Evolutionary conservation across 2,888 invertebrate species (phyloP), one percentile per base, ranked within the genome.

Genomic region (Calephelis perditalis): DNA sequence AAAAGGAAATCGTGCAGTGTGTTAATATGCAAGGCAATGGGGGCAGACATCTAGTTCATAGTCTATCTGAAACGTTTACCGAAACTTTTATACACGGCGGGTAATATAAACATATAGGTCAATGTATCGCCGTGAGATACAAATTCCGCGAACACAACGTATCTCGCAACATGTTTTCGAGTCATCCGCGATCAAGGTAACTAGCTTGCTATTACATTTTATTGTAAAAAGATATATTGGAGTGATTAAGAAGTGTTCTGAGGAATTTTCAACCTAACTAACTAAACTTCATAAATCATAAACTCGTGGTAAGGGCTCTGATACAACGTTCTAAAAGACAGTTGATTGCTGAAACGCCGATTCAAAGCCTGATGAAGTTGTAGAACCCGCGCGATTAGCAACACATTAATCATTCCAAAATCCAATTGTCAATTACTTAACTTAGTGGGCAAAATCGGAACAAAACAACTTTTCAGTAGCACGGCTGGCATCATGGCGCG

Each of bases 71-170:
- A 9, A 12, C 49, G 49, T 47, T 15, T 9, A 15, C 47, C 49
- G 10, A 49, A 49, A 49, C 49, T 49, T 49, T 49, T 85, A 81
- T 54, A 76, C 84, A 78, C 86, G 86, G 86, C 86, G 40, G 40
- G 83, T 67, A 75, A 77, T 70, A 72, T 83, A 84, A 84, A 84
- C 84, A 83, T 62, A 68, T 72, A 68, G 84, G 84, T 84, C 84
- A 84, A 83, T 70, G 84, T 71, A 78, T 84, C n/a, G 57, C 40
- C 77, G 78, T 79, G 65, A 64, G 69, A 65, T 46, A 43, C 62
- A 65, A 68, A 73, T 82, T 81, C 81, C 70, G 71, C 70, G 82
- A 82, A 82, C 66, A 70, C 66, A 67, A 71, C 70, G 73, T 64
- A 61, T 63, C 66, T 67, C 65, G 65, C 67, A 69, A 68, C 69